Evolutionary conservation across 2,888 invertebrate species (phyloP), one percentile per base, ranked within the genome.

Genomic region (Homarus gammarus): DNA sequence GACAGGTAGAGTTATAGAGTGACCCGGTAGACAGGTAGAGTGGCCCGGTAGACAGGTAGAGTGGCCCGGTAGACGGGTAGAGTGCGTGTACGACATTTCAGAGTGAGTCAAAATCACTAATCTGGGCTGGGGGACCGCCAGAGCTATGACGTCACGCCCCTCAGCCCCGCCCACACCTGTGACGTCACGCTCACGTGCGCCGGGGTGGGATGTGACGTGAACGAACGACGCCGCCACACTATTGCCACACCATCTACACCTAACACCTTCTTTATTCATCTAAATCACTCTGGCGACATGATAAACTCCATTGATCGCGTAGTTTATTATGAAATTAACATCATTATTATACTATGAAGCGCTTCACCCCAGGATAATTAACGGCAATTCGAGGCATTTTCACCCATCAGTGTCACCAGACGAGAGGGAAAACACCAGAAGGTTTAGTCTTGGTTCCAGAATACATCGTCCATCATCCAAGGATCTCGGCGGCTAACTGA

Each of bases 171-270:
- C 75, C 75, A 75, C 75, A 73, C 75, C 27, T 22, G 49, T 75
- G 75, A 75, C 75, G 75, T 75, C 75, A 75, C 75, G 75, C 44
- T 75, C 75, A 75, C 75, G 75, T 75, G 75, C 75, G 75, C 75
- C 40, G n/a, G 10, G 40, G 27, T n/a, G 70, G 27, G 40, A 27
- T 10, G 75, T 75, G 75, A 75, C 75, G 33, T 44, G 75, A 75
- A 44, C 75, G 75, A 75, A 31, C n/a, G n/a, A n/a, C 27, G 56
- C 56, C 56, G 56, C 56, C 18, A n/a, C n/a, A n/a, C n/a, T n/a
- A n/a, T n/a, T n/a, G 73, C 73, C 22, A n/a, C 22, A 18, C 22
- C 38, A 12, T 38, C 22, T 12, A 38, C 73, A 73, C 73, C 38
- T 38, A 18, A 18, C 75, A 36, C 31, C 31, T 15, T 27, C 15